Conservation (phyloP, 1,140 invertebrate genomes). For the Caenorhabditis remanei region DNA sequence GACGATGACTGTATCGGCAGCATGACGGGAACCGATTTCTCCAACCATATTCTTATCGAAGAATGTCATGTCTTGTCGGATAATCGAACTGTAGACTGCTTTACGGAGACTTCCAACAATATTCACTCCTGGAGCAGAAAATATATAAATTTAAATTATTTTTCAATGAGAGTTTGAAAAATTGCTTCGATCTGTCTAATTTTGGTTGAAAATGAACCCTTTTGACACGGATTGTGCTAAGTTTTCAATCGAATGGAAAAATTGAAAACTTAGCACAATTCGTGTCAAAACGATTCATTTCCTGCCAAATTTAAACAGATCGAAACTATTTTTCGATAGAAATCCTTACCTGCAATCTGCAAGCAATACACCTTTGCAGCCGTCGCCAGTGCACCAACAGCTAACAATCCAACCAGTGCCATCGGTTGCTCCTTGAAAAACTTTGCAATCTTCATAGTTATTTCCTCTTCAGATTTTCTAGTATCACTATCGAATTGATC, state of each 20-base stretch:
- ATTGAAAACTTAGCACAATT: no score
- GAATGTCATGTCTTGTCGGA: slow-evolving; percentile 33
- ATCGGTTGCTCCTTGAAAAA: slow-evolving; percentile 42
- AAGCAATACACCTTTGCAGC: slow-evolving; percentile 43
- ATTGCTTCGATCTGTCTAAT: no score
- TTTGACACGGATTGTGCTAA: no score
- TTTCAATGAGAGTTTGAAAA: no score
- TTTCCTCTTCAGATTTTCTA: not conserved
- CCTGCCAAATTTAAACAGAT: no score
- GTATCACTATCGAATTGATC: slow-evolving; percentile 33
- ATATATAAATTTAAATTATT: no score
- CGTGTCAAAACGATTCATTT: no score
- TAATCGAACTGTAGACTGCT: slow-evolving; percentile 28
- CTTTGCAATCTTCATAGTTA: slow-evolving; percentile 26
- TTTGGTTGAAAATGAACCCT: no score
- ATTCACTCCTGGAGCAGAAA: not conserved
- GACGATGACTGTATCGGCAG: slow-evolving; percentile 34
- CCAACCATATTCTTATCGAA: slow-evolving; percentile 44
- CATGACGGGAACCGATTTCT: slow-evolving; percentile 32
- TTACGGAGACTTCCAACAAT: slow-evolving; percentile 33
- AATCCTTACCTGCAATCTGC: not conserved
- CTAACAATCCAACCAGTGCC: slow-evolving; percentile 23
- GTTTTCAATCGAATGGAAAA: no score
- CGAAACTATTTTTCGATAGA: not conserved
- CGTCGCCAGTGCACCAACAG: slow-evolving; percentile 24